Evolutionary conservation across 2,113 vertebrate genomes (phyloP), one percentile per base, ranked within the genome.

Genomic region (Heteronetta atricapilla): DNA sequence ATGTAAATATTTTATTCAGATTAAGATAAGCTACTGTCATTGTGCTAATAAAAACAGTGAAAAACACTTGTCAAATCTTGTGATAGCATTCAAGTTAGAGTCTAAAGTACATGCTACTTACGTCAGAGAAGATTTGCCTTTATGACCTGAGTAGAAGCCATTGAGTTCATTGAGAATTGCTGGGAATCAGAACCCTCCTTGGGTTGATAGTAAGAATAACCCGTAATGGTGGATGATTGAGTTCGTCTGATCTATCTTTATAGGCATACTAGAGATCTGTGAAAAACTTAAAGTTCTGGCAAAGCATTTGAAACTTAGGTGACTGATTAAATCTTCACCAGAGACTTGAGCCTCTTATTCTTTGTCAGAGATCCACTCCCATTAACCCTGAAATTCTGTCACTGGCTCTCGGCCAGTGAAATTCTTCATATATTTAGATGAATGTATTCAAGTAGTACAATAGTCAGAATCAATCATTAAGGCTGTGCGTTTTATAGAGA

Each of bases 71-170:
- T 12, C 14, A 62, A 89, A 38, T 53, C 72, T 60, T 11, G 0
- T 59, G 68, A 90, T 21, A 77, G 31, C 34, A 11, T 89, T 56
- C 63, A 91, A 75, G 63, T 90, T 56, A 73, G 34, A 76, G 84
- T 95, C 88, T 89, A 96, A 90, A 94, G 96, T 94, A 62, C 90
- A 44, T 12, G 16, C 26, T 73, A 4, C 59, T 95, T 97, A 68
- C 91, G 48, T 97, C 95, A 97, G 84, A 67, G 75, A 83, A 58
- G 29, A 80, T 46, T 50, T 84, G 34, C 62, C 16, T 78, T 52
- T 87, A 72, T 92, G 56, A 86, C 82, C 48, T 34, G 6, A 87
- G 23, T 48, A 82, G 87, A 88, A 94, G 92, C 75, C 80, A 90
- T 58, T 2, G 29, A 55, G 85, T 95, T 85, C 58, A 82, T 38